Evolutionary conservation across 2,113 vertebrate species (phyloP).

Genomic region (Delphinus delphis): DNA sequence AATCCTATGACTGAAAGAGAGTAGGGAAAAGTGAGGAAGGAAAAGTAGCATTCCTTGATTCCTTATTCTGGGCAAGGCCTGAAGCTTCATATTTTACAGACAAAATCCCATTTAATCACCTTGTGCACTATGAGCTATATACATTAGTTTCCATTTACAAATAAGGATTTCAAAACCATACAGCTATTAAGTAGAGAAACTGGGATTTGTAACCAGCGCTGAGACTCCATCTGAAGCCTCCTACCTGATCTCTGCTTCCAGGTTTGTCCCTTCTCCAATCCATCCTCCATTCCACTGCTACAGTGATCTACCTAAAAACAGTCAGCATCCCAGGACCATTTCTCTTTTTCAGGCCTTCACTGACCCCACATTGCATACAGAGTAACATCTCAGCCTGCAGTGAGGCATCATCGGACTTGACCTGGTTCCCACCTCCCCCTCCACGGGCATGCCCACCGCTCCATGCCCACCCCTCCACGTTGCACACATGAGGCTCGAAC

Average conservation of each 20-base stretch:
- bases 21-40: background rate
- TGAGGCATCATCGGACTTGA: background rate
- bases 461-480: background rate
- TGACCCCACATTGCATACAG: background rate
- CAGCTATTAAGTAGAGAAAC: background rate
- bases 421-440: background rate
- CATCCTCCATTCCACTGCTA: background rate
- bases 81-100: slow-evolving; percentile 27
- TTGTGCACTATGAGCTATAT: background rate
- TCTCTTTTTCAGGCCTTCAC: background rate
- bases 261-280: background rate
- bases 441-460: background rate
- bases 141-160: slow-evolving; percentile 16
- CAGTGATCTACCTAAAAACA: background rate
- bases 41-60: background rate
- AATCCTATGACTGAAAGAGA: background rate
- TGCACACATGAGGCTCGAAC: background rate
- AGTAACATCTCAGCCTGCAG: background rate
- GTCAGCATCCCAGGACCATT: background rate
- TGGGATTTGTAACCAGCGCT: background rate
- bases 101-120: slow-evolving; percentile 52
- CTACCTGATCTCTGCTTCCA: background rate
- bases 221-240: background rate
- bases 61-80: background rate
- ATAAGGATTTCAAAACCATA: slow-evolving; percentile 8